Evolutionary conservation across 2,113 vertebrate species (phyloP).

Genomic region (Alethe castanea): DNA sequence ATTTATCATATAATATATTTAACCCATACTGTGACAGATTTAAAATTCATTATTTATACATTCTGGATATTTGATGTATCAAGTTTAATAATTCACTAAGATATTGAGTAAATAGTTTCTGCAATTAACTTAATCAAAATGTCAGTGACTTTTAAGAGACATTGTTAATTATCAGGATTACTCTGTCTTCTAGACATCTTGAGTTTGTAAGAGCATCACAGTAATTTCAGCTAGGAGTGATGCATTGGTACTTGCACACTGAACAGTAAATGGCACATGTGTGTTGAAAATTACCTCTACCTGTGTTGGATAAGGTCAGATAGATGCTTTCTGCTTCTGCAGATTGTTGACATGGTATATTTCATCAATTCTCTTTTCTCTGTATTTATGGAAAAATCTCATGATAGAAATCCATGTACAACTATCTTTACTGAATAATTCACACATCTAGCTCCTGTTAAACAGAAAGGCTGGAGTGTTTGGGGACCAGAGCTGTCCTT

Average conservation of each 20-base stretch:
- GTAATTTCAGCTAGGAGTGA: neutral
- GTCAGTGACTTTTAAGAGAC: neutral
- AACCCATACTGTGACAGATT: neutral
- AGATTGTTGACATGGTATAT: neutral
- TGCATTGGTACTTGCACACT: neutral
- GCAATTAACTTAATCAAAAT: neutral
- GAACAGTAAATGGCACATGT: neutral
- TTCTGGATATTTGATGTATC: neutral
- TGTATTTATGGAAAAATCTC: neutral
- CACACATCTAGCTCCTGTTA: neutral
- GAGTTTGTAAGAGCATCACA: neutral
- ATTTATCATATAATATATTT: slow-evolving; percentile 30
- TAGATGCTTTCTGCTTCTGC: neutral
- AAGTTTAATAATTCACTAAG: neutral
- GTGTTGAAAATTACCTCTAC: neutral
- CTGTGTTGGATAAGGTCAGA: neutral
- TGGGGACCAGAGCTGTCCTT: neutral
- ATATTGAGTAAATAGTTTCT: neutral
- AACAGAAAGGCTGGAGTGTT: neutral
- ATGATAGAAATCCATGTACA: neutral
- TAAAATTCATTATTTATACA: neutral
- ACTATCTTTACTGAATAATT: neutral
- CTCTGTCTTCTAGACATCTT: neutral
- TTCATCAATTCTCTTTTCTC: neutral
- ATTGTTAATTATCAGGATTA: neutral